These are phyloP conservation scores for Phenganax subtilis DNA, from an alignment of 92 coral and sea anemone genomes.

Conservation along the genomic window DNA sequence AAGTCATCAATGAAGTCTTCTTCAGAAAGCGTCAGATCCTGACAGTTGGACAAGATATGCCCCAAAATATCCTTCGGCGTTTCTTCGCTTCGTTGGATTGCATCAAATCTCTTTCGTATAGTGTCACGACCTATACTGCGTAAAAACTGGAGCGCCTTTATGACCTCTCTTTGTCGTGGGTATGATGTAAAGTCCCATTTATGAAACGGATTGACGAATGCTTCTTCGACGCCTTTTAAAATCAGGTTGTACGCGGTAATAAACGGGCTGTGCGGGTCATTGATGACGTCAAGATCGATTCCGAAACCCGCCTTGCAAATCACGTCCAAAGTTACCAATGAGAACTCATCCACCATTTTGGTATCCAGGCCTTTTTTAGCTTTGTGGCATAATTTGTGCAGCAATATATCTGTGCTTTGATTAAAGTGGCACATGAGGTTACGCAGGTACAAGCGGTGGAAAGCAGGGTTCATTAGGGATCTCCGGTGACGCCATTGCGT, in stretches of 20 bases:
- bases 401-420: constrained; percentile 56
- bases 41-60: constrained; percentile 42
- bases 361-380: constrained; percentile 58
- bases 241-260: constrained; percentile 53
- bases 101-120: constrained; percentile 58
- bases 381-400: constrained; percentile 49
- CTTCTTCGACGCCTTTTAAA: constrained; percentile 58
- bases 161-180: constrained; percentile 40
- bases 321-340: constrained; percentile 67
- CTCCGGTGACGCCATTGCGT: constrained; percentile 62
- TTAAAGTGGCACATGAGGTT: constrained; percentile 66
- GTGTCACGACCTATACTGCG: constrained; percentile 66
- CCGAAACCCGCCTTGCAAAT: constrained; percentile 75
- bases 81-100: constrained; percentile 62
- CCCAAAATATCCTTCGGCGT: constrained; percentile 33
- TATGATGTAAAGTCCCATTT: constrained; percentile 37
- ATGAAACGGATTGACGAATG: constrained; percentile 47
- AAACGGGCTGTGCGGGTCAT: constrained; percentile 57
- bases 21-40: constrained; percentile 52
- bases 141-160: constrained; percentile 51
- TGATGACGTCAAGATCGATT: constrained; percentile 59
- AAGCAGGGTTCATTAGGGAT: constrained; percentile 67
- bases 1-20: constrained; percentile 75
- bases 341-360: constrained; percentile 57
- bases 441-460: constrained; percentile 69